Percentiles rank a stretch among this genome's conserved stretches.
These are phyloP conservation scores for Dolichopus griseipennis DNA, from an alignment of 2,888 invertebrate genomes.

Conservation along the genomic window DNA sequence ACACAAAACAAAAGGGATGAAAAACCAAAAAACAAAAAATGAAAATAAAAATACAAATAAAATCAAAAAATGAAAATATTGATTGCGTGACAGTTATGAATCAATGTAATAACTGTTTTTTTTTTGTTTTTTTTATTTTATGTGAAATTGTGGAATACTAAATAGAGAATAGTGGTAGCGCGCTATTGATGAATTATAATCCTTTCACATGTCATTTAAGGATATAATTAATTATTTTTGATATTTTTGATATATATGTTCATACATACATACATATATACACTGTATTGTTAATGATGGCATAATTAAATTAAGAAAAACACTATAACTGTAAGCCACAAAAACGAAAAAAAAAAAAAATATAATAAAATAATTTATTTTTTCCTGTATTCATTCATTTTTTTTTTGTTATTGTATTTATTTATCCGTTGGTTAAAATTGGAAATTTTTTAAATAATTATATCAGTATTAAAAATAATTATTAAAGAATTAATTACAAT, in stretches of 20 bases:
- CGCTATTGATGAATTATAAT: neutral
- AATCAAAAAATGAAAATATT: neutral
- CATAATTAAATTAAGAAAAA: neutral
- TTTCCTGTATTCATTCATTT: neutral
- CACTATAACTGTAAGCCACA: no score
- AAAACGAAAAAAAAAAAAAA: neutral
- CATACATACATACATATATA: no score
- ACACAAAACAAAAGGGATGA: no score
- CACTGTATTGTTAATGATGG: neutral
- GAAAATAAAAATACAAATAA: neutral
- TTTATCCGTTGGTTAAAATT: neutral
- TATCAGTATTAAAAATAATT: no score
- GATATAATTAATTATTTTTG: slow-evolving; percentile 1
- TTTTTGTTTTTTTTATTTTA: neutral
- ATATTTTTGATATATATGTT: neutral
- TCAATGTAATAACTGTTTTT: neutral
- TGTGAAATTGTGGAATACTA: neutral
- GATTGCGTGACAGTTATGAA: slow-evolving; percentile 4
- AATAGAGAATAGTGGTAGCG: neutral
- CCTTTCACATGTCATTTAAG: slow-evolving; percentile 3
- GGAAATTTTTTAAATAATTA: no score
- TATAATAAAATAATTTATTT: neutral
- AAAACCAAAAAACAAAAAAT: neutral
- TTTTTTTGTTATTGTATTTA: neutral
- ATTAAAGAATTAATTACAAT: no score